Percentiles rank a stretch among this genome's conserved stretches.
Conservation (phyloP, 2,888 invertebrate genomes). For the Geophilus truncorum region DNA sequence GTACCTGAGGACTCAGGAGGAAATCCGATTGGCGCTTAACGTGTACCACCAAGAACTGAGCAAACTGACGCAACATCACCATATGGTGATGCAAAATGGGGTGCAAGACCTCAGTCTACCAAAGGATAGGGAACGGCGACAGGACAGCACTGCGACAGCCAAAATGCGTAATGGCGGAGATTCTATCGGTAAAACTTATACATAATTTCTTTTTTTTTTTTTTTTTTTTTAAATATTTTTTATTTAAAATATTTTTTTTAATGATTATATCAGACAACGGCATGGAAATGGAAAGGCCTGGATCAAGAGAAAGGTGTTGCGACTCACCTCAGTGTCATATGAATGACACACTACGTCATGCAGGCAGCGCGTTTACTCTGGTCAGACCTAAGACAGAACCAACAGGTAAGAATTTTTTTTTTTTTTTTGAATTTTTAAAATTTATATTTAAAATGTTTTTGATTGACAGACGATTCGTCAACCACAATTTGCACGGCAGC, state of each 20-base stretch:
- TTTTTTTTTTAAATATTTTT: neutral
- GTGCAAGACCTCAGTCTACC: conserved; percentile 82
- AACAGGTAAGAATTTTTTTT: conserved; percentile 48
- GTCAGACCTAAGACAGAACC: conserved; percentile 79
- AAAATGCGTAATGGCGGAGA: conserved; percentile 36
- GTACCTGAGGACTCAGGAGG: conserved; percentile 62
- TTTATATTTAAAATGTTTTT: conserved; percentile 59
- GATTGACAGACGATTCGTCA: conserved; percentile 68
- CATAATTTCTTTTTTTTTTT: neutral
- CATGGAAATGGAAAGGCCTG: conserved; percentile 30
- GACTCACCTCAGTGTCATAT: conserved; percentile 34
- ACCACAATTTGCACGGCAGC: conserved; percentile 59
- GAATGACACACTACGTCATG: conserved; percentile 43
- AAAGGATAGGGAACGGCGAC: conserved; percentile 54
- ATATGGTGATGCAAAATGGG: conserved; percentile 42
- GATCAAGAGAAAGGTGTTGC: conserved; percentile 31
- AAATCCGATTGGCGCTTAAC: conserved; percentile 81
- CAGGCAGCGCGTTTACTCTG: conserved; percentile 66
- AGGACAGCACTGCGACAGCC: conserved; percentile 25
- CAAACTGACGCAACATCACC: conserved; percentile 61
- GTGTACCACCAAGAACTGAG: conserved; percentile 90
- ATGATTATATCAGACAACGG: neutral
- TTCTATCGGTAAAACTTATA: neutral
- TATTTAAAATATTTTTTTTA: neutral
- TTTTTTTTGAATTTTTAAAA: neutral